phyloP scores from a whole-genome alignment of 2,113 vertebrate genomes.

The Trematomus loennbergii region DNA sequence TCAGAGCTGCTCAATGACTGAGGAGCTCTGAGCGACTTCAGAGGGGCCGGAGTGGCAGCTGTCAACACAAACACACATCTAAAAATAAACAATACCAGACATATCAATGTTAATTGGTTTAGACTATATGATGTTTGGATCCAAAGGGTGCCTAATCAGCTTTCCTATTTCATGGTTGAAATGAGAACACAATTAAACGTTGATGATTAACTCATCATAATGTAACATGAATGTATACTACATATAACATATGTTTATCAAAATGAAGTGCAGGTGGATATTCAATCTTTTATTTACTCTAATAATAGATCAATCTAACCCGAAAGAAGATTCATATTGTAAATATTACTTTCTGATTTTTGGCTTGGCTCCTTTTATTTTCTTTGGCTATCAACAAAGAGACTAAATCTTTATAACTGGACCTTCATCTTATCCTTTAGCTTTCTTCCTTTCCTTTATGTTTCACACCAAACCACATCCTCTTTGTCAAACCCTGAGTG shows the following conservation, averaged over 20 bases:
- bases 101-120: neutral
- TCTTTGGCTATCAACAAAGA: neutral
- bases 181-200: neutral
- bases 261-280: neutral
- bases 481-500: neutral
- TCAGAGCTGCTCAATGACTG: neutral
- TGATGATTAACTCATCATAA: neutral
- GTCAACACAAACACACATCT: conserved; percentile 2
- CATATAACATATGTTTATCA: neutral
- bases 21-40: conserved; percentile 28
- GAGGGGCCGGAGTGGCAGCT: conserved; percentile 49
- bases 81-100: neutral
- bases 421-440: neutral
- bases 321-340: neutral
- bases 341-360: neutral
- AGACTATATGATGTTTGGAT: neutral
- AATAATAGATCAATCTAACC: no score
- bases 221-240: neutral
- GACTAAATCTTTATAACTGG: neutral
- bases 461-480: neutral
- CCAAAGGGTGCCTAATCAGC: neutral
- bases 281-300: no score
- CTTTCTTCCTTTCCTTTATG: neutral
- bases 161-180: neutral
- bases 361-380: neutral